These are phyloP conservation scores for Oscarella lobularis DNA, from an alignment of 37 sponge, comb jelly and placozoan genomes.

Conservation along the genomic window DNA sequence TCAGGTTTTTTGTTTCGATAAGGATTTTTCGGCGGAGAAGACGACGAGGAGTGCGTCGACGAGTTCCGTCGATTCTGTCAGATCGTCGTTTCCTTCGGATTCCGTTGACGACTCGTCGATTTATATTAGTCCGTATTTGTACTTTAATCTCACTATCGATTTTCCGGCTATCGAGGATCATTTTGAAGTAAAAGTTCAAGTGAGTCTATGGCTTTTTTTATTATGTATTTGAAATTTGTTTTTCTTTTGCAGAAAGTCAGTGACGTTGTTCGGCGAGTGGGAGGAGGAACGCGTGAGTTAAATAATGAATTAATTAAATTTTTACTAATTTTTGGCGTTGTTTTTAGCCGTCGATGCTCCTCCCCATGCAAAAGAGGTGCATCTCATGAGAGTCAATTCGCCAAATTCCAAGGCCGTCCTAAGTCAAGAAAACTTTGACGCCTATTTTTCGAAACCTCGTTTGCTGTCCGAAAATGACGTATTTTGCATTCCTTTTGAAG, in stretches of 20 bases:
- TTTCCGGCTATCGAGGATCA: not conserved
- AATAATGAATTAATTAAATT: too few species aligned
- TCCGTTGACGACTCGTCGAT: not conserved
- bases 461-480: not conserved
- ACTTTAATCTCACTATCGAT: not conserved
- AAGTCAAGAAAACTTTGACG: not conserved
- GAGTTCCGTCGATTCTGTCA: not conserved
- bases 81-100: not conserved
- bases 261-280: too few species aligned
- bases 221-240: too few species aligned
- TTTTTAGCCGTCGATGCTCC: not conserved
- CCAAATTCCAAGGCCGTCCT: not conserved
- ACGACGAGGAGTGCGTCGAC: not conserved
- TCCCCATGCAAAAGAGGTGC: not conserved
- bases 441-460: not conserved
- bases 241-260: too few species aligned
- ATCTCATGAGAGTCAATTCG: not conserved
- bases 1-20: not conserved
- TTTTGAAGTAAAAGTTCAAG: not conserved
- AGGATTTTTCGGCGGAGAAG: not conserved
- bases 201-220: too few species aligned
- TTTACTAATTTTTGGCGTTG: too few species aligned
- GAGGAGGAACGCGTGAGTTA: too few species aligned
- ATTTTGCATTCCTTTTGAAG: not conserved
- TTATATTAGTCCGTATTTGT: not conserved